phyloP scores from a whole-genome alignment of 2,113 vertebrate species.

The Myxocyprinus asiaticus region DNA sequence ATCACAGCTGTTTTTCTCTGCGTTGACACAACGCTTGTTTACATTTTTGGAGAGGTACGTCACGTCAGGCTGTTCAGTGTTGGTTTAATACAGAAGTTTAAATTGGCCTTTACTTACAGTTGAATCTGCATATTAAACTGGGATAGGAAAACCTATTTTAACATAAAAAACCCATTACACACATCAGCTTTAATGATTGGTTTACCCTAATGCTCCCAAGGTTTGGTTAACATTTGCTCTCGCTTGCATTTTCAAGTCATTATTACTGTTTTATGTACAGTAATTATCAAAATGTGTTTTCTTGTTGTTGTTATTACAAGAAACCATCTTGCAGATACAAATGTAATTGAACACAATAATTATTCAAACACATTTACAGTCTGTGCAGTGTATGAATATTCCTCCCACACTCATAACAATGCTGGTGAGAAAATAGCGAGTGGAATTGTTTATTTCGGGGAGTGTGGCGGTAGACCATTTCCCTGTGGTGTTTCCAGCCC shows the following conservation, averaged over 20 bases:
- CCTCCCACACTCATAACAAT: background rate
- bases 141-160: too few relatives aligned
- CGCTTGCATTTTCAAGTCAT: background rate
- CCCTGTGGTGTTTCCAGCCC: background rate
- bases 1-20: too few relatives aligned
- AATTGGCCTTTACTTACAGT: too few relatives aligned
- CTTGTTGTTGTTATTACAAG: background rate
- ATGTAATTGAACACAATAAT: constrained; percentile 27
- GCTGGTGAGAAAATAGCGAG: background rate
- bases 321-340: background rate
- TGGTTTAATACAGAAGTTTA: too few relatives aligned
- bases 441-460: background rate
- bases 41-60: too few relatives aligned
- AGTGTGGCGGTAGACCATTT: background rate
- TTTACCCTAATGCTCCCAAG: background rate
- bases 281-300: constrained; percentile 12
- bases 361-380: constrained; percentile 14
- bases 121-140: too few relatives aligned
- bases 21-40: too few relatives aligned
- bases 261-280: constrained; percentile 17
- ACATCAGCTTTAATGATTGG: background rate
- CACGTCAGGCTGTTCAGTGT: too few relatives aligned
- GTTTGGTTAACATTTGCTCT: background rate
- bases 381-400: constrained; percentile 9
- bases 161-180: too few relatives aligned